Evolutionary conservation across 2,113 vertebrate species (phyloP).

Genomic region (Oryzias melastigma): DNA sequence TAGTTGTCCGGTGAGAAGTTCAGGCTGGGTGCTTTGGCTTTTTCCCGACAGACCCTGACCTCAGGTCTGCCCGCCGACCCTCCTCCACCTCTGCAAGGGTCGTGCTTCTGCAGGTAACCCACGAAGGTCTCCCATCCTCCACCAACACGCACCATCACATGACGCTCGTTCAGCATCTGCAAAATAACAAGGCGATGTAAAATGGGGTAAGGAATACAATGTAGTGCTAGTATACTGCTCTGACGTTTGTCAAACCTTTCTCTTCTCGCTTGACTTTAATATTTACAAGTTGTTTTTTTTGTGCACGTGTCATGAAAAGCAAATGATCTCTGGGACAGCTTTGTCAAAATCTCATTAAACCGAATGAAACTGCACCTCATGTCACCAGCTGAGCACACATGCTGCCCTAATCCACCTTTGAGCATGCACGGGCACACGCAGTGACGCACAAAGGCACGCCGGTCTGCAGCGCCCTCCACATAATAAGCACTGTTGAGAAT

Average conservation of each 20-base stretch:
- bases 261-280: conserved; percentile 37
- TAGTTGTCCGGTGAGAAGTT: conserved; percentile 91
- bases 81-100: conserved; percentile 87
- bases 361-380: conserved; percentile 73
- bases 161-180: conserved; percentile 98
- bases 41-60: conserved; percentile 84
- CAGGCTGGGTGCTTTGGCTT: conserved; percentile 78
- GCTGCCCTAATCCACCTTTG: conserved; percentile 55
- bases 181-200: conserved; percentile 36
- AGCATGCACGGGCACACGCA: conserved; percentile 32
- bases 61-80: conserved; percentile 82
- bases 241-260: conserved; percentile 20
- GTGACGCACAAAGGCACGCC: conserved; percentile 9
- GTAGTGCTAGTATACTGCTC: conserved; percentile 4
- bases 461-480: conserved; percentile 13
- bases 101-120: conserved; percentile 93
- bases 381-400: conserved; percentile 75
- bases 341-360: conserved; percentile 80
- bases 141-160: conserved; percentile 97
- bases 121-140: conserved; percentile 97
- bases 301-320: conserved; percentile 47
- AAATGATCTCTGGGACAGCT: conserved; percentile 62
- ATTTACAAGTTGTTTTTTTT: conserved; percentile 50
- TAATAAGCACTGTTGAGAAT: conserved; percentile 24
- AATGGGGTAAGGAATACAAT: conserved; percentile 1